A percentile compares a stretch with the other conserved stretches of the same genome.
phyloP scores from a whole-genome alignment of 2,888 invertebrate species.

The Sympetrum striolatum region DNA sequence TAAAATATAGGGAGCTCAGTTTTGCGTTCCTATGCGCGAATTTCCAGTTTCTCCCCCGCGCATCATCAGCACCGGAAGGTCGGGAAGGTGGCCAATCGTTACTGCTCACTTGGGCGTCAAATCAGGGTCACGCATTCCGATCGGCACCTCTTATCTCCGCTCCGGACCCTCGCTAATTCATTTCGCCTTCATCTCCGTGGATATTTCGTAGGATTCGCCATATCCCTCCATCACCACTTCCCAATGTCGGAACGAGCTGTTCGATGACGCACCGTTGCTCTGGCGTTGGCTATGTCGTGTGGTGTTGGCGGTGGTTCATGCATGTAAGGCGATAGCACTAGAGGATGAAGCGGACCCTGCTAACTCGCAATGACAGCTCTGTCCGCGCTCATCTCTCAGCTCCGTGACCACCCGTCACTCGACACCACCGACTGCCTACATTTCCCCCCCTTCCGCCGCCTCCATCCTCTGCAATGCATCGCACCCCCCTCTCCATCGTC shows the following conservation, averaged over 20 bases:
- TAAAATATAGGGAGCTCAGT: too few relatives aligned
- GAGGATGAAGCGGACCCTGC: neutral
- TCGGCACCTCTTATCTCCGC: too few relatives aligned
- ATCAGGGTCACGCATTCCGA: too few relatives aligned
- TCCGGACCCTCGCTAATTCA: too few relatives aligned
- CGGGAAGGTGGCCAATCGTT: too few relatives aligned
- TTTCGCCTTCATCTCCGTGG: neutral
- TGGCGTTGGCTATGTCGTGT: neutral
- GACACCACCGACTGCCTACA: neutral
- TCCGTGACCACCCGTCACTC: neutral
- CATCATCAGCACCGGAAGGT: too few relatives aligned
- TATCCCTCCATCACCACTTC: neutral
- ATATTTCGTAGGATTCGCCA: neutral
- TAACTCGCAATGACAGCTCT: constrained; percentile 27
- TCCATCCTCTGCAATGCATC: neutral
- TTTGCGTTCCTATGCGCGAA: too few relatives aligned
- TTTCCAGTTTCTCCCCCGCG: too few relatives aligned
- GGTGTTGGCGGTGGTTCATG: constrained; percentile 6
- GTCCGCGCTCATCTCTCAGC: neutral
- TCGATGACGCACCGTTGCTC: constrained; percentile 12
- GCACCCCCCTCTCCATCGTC: neutral
- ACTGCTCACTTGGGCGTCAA: too few relatives aligned
- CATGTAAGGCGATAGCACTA: constrained; percentile 17
- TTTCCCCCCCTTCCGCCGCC: neutral
- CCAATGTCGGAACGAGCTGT: neutral